A percentile compares a stretch with the other conserved stretches of the same genome.
phyloP scores from a whole-genome alignment of 2,888 invertebrate genomes.

The Pseudanteris insignis region DNA sequence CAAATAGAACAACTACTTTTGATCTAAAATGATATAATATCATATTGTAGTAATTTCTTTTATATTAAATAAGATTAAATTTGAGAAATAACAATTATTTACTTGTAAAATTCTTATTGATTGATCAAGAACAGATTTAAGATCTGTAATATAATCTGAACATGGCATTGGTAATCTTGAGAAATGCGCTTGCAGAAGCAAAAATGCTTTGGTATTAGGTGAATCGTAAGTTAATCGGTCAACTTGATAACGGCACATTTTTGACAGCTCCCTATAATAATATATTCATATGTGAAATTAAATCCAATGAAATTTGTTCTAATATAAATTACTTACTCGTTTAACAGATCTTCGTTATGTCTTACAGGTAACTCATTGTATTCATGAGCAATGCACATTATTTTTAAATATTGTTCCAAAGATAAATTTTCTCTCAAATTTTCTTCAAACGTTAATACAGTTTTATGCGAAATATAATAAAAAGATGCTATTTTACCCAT shows the following conservation, averaged over 20 bases:
- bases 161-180: constrained; percentile 84
- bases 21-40: too few species aligned
- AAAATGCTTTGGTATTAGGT: constrained; percentile 91
- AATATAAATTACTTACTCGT: constrained; percentile 78
- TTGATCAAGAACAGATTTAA: constrained; percentile 96
- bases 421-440: constrained; percentile 73
- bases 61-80: neutral
- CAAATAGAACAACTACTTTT: too few species aligned
- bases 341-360: constrained; percentile 95
- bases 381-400: constrained; percentile 87
- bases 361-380: constrained; percentile 94
- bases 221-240: constrained; percentile 83
- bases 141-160: constrained; percentile 94
- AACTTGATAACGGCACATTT: constrained; percentile 77
- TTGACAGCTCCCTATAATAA: constrained; percentile 78
- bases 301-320: too few species aligned
- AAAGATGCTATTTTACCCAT: constrained; percentile 94
- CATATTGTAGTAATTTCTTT: too few species aligned
- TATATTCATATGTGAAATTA: too few species aligned
- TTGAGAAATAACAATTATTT: constrained; percentile 38
- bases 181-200: constrained; percentile 95
- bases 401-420: constrained; percentile 78
- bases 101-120: constrained; percentile 93
- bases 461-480: constrained; percentile 94
- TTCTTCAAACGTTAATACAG: constrained; percentile 84